Base-by-base conservation (phyloP, 2,888 invertebrate species). In the Smittia sp. region DNA sequence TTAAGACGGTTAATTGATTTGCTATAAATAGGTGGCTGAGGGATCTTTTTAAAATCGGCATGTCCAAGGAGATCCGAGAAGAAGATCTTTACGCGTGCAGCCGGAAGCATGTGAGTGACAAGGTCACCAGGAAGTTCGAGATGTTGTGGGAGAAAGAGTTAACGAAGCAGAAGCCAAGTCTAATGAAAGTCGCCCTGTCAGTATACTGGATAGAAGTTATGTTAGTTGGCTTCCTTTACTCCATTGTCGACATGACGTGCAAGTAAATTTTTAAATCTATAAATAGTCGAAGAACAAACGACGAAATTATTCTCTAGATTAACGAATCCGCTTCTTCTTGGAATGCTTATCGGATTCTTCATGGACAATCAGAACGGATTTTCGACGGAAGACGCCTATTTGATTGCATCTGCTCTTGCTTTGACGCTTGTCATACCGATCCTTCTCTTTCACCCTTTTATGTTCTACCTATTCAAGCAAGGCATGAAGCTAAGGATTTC, bases 401-500 rank as follows among this genome's bases (percentile, higher is more conserved):
- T 87, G 13, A 89, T 88, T 79, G 89, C 89, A 0, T 79, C 81
- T 0, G 86, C 86, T 0, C 85, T 90, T 1, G 85, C 88, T 15
- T 11, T 75, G 32, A 75, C 75, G 46, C 74, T 75, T 13, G 66
- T 75, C 20, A 39, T 76, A 7, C 75, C 76, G 39, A 68, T 76
- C 1, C 20, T 74, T 9, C 46, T 84, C 72, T 79, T 84, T 65
- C 85, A 92, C 78, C 89, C 89, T 0, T 87, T 87, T 79, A 82
- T 90, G 77, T 84, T 90, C 74, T 86, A 85, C 76, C 81, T 89
- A 0, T 83, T 88, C 39, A 85, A 88, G 73, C 83, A 88, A 76
- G 91, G 91, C 9, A 87, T 91, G 88, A 86, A 89, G 79, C 82
- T 90, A 25, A 81, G 91, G 18, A 85, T 91, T 0, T 88, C 88